phyloP scores from a whole-genome alignment of 1,140 invertebrate genomes.

The Periplaneta americana region DNA sequence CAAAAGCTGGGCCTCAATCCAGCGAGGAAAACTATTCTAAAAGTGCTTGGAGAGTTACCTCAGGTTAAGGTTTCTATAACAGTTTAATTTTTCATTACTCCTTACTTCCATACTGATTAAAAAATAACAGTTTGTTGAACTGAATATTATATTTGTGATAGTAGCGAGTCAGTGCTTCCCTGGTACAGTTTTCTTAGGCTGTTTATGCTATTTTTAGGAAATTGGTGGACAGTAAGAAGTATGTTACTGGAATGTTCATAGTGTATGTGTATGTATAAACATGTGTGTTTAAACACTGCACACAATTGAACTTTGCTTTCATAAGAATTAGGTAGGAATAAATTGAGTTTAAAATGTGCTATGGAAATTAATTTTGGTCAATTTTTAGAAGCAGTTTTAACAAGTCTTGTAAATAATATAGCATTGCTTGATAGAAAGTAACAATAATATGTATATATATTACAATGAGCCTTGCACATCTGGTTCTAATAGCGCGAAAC shows the following conservation, averaged over 20 bases:
- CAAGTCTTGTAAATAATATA: background rate
- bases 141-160: no score
- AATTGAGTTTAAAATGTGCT: background rate
- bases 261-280: background rate
- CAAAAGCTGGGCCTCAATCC: background rate
- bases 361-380: background rate
- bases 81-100: no score
- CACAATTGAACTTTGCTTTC: no score
- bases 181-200: background rate
- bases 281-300: no score
- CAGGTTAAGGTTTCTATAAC: background rate
- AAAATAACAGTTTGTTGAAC: no score
- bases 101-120: no score
- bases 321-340: background rate
- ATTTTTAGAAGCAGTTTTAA: background rate
- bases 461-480: background rate
- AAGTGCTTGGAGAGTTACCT: background rate
- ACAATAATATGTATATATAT: background rate
- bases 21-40: background rate
- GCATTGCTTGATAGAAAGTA: background rate
- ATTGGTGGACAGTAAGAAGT: background rate
- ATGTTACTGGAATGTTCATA: background rate
- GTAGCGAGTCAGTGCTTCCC: background rate
- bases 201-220: background rate
- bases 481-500: no score